Evolutionary conservation across 2,888 invertebrate species (phyloP).

Genomic region (Rhagonycha fulva): DNA sequence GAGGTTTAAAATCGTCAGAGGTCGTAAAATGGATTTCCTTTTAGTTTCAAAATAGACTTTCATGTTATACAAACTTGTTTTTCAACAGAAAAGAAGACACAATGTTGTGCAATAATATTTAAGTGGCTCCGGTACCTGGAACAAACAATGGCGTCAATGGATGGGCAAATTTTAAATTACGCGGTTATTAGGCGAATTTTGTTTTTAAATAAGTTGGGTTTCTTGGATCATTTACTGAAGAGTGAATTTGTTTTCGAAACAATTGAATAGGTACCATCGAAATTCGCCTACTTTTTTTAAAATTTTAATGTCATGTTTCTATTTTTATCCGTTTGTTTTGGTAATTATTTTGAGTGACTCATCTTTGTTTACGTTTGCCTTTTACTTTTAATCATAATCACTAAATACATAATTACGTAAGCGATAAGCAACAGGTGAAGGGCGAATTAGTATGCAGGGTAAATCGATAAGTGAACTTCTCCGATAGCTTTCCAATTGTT

Average conservation of each 20-base stretch:
- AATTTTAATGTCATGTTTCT: too few species aligned
- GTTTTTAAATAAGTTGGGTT: neutral
- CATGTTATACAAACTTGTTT: neutral
- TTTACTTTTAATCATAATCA: neutral
- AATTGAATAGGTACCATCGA: too few species aligned
- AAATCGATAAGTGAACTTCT: too few species aligned
- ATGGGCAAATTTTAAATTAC: neutral
- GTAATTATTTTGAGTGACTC: neutral
- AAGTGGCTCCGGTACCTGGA: neutral
- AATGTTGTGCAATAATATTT: neutral
- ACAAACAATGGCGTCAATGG: neutral
- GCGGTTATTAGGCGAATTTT: neutral
- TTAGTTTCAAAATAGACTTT: neutral
- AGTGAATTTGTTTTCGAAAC: too few species aligned
- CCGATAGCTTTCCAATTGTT: too few species aligned
- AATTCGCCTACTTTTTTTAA: too few species aligned
- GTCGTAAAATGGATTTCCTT: neutral
- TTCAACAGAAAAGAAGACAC: neutral
- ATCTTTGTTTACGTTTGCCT: neutral
- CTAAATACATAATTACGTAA: neutral
- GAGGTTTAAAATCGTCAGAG: neutral
- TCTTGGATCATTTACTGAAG: neutral
- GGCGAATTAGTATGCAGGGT: neutral
- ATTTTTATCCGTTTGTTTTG: too few species aligned
- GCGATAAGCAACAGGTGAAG: neutral